Evolutionary conservation across 2,888 invertebrate species (phyloP), one percentile per base, ranked within the genome.

Genomic region (Hirtodrosophila confusa): DNA sequence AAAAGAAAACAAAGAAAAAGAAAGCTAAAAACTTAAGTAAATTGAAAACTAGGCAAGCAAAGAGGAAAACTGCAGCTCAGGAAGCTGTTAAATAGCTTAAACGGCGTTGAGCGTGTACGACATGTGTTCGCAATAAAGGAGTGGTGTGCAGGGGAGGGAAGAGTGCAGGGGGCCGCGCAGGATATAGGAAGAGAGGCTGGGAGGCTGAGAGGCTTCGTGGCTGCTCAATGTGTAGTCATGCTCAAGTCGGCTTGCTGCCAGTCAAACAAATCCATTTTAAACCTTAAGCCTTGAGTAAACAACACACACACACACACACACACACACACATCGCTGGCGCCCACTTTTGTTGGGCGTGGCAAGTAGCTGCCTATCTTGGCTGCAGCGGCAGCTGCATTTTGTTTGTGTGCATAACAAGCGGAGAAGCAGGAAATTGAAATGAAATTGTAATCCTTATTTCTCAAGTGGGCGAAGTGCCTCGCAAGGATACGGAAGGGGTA

Each of bases 231-330:
- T 74, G 82, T 48, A 58, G 62, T 66, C 77, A 58, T 66, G 69
- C 71, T 71, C 69, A 77, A 85, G 88, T 70, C 83, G 78, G 86
- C 77, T 76, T 55, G 69, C 77, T 83, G 80, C 77, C 78, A 85
- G 82, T 87, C 82, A 83, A 87, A 78, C 88, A 83, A 83, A 87
- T 87, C 88, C 83, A 87, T 82, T 85, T 77, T 78, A 85, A 85
- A 73, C 78, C 86, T 73, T 87, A 87, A 83, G 78, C 73, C 88
- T 73, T 80, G 70, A 69, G 86, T 85, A 87, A 87, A 85, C 88
- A 83, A 82, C 86, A 78, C 82, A 64, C 76, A 66, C 56, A 58
- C 66, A 55, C 35, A 51, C 39, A 58, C 47, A 55, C 57, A 48
- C 48, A 56, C 36, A 37, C 49, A 45, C 36, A 24, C 39, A 31